A percentile compares a stretch with the other conserved stretches of the same genome.
phyloP scores from a whole-genome alignment of 53 echinoderm and acorn worm genomes.

The Pentamera pediparva region DNA sequence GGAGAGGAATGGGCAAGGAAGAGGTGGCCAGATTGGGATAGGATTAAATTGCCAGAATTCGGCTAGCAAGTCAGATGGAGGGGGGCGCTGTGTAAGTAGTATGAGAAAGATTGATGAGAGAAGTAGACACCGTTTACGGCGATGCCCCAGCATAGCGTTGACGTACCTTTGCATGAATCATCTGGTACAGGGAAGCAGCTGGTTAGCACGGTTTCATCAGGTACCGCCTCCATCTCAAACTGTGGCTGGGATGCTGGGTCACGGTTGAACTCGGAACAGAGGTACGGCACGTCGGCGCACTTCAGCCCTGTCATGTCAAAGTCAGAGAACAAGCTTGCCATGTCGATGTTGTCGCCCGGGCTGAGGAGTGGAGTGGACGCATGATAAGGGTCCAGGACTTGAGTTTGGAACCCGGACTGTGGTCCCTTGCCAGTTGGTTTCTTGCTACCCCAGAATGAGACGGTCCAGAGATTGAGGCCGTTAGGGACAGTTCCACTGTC shows the following conservation, averaged over 20 bases:
- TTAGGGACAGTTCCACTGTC: slow-evolving; percentile 47
- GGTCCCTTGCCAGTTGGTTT: slow-evolving; percentile 73
- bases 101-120: too few species aligned
- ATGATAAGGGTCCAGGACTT: slow-evolving; percentile 69
- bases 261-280: slow-evolving; percentile 78
- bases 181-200: slow-evolving; percentile 76
- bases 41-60: too few species aligned
- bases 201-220: slow-evolving; percentile 58
- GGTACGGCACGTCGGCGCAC: slow-evolving; percentile 65
- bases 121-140: too few species aligned
- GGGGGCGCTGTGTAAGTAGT: too few species aligned
- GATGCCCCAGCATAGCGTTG: not conserved
- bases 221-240: slow-evolving; percentile 62
- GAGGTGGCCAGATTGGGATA: too few species aligned
- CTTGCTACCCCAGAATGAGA: slow-evolving; percentile 72
- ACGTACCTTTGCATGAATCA: slow-evolving; percentile 68
- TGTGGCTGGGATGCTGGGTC: slow-evolving; percentile 53
- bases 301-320: slow-evolving; percentile 76
- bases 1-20: too few species aligned
- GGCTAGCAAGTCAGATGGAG: too few species aligned
- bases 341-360: slow-evolving; percentile 58
- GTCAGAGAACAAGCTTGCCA: slow-evolving; percentile 47
- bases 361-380: slow-evolving; percentile 48
- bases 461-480: slow-evolving; percentile 57
- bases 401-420: slow-evolving; percentile 53